These are phyloP conservation scores for Drosophila imparisetae DNA, from an alignment of 2,888 invertebrate genomes.

Conservation along the genomic window DNA sequence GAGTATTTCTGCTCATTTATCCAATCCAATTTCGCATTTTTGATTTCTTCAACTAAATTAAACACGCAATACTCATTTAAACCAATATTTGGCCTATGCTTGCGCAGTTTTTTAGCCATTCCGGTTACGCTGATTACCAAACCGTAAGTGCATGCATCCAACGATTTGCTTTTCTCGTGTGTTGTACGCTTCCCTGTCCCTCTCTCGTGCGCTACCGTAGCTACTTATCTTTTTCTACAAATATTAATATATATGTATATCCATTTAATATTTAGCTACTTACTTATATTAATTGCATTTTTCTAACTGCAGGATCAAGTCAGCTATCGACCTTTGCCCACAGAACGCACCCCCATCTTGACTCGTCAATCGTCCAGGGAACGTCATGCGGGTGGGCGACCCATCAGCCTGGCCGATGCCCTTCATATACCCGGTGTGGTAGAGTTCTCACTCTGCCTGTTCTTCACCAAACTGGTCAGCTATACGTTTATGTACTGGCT, in stretches of 20 bases:
- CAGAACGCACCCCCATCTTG: slow-evolving; percentile 84
- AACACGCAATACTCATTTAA: slow-evolving; percentile 16
- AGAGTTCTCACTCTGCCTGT: slow-evolving; percentile 96
- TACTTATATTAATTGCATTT: not conserved
- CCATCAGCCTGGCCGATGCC: slow-evolving; percentile 86
- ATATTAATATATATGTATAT: not conserved
- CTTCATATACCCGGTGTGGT: slow-evolving; percentile 95
- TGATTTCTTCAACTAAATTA: slow-evolving; percentile 7
- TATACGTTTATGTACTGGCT: slow-evolving; percentile 99
- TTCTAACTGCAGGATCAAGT: slow-evolving; percentile 78
- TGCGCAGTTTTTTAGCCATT: slow-evolving; percentile 49
- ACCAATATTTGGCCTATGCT: slow-evolving; percentile 26
- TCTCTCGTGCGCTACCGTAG: slow-evolving; percentile 8
- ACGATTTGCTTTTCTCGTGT: slow-evolving; percentile 6
- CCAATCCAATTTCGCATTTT: not conserved
- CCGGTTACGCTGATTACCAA: slow-evolving; percentile 40
- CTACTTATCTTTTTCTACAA: not conserved
- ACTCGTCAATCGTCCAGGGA: slow-evolving; percentile 45
- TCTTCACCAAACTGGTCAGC: slow-evolving; percentile 98
- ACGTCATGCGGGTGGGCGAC: slow-evolving; percentile 42
- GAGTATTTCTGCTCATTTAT: slow-evolving; percentile 35
- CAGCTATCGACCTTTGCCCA: slow-evolving; percentile 81
- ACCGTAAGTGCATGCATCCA: slow-evolving; percentile 60
- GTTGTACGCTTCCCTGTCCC: slow-evolving; percentile 6
- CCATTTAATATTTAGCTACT: not conserved